Evolutionary conservation across 2,888 invertebrate species (phyloP).

Genomic region (Gymnoscelis rufifasciata): DNA sequence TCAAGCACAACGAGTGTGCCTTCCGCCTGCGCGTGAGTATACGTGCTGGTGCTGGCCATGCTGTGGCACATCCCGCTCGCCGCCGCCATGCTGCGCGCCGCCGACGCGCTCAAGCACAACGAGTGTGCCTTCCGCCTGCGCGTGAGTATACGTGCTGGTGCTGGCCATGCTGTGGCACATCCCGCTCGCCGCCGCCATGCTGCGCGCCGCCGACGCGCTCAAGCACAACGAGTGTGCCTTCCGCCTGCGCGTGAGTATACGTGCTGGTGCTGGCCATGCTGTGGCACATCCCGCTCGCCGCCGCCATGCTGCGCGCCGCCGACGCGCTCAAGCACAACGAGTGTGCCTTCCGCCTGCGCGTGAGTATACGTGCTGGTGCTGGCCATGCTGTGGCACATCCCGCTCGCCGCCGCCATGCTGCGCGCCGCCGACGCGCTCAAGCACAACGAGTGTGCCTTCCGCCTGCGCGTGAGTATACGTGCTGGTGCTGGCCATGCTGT

Average conservation of each 20-base stretch:
- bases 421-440: conserved; percentile 84
- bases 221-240: conserved; percentile 76
- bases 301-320: conserved; percentile 80
- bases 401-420: conserved; percentile 82
- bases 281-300: conserved; percentile 84
- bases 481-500: conserved; percentile 81
- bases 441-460: conserved; percentile 65
- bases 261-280: conserved; percentile 82
- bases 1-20: conserved; percentile 78
- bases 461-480: conserved; percentile 60
- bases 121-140: conserved; percentile 63
- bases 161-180: conserved; percentile 83
- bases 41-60: conserved; percentile 81
- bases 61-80: conserved; percentile 84
- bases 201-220: conserved; percentile 82
- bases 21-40: conserved; percentile 51
- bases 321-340: conserved; percentile 81
- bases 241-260: conserved; percentile 48
- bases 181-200: conserved; percentile 82
- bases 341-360: conserved; percentile 66
- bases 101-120: conserved; percentile 82
- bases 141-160: conserved; percentile 73
- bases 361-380: conserved; percentile 75
- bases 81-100: conserved; percentile 80
- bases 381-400: conserved; percentile 83